These are phyloP conservation scores for Notothenia rossii DNA, from an alignment of 2,113 vertebrate species.

Conservation along the genomic window DNA sequence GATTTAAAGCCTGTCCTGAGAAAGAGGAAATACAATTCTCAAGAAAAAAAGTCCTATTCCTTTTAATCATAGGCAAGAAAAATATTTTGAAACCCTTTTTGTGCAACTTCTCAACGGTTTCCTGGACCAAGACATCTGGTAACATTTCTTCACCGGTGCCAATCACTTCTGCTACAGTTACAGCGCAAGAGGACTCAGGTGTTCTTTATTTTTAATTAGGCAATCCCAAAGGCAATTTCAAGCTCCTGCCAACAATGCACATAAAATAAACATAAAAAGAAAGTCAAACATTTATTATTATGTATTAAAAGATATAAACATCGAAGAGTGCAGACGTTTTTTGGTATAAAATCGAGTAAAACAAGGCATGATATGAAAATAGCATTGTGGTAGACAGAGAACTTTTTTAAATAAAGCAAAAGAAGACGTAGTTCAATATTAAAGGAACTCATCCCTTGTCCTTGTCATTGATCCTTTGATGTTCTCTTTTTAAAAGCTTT, in stretches of 20 bases:
- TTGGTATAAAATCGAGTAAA: background rate
- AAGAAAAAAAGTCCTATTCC: background rate
- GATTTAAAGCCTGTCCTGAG: background rate
- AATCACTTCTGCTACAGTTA: background rate
- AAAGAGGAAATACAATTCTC: constrained; percentile 8
- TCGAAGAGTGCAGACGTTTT: background rate
- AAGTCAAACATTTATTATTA: background rate
- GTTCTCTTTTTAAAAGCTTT: constrained; percentile 7
- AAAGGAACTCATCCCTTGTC: background rate
- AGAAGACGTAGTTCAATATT: background rate
- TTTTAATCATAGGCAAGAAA: background rate
- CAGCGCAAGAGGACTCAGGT: background rate
- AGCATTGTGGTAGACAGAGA: no score
- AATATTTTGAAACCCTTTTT: constrained; percentile 39
- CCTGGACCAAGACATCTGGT: constrained; percentile 18
- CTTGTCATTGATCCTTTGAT: constrained; percentile 28
- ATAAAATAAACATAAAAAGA: background rate
- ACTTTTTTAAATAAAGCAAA: background rate
- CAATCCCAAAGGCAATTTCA: no score
- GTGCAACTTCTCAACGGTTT: constrained; percentile 37
- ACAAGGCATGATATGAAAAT: background rate
- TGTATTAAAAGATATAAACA: background rate
- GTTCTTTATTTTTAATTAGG: background rate
- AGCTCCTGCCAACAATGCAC: no score
- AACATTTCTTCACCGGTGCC: constrained; percentile 8